phyloP scores from a whole-genome alignment of 2,797 vertebrate species.

The Sebastes itinus region DNA sequence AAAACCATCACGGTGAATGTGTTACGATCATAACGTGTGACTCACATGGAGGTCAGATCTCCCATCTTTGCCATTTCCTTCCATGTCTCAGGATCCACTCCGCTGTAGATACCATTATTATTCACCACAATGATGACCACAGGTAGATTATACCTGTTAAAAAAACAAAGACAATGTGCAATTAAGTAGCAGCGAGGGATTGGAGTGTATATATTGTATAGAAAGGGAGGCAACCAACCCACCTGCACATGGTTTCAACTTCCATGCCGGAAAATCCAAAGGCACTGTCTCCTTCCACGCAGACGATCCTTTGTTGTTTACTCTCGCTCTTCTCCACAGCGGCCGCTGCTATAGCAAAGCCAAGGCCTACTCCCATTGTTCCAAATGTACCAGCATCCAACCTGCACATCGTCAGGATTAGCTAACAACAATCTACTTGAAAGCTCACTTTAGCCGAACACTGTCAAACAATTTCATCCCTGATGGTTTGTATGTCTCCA shows the following conservation, averaged over 20 bases:
- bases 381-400: slow-evolving; percentile 98
- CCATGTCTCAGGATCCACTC: slow-evolving; percentile 89
- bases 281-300: slow-evolving; percentile 97
- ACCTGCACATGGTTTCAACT: slow-evolving; percentile 98
- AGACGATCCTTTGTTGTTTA: slow-evolving; percentile 83
- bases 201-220: neutral
- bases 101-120: slow-evolving; percentile 98
- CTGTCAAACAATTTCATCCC: neutral
- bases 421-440: neutral
- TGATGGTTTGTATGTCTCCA: neutral
- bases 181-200: neutral
- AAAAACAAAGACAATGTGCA: neutral
- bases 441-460: neutral
- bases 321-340: slow-evolving; percentile 80
- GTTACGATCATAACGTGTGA: neutral
- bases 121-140: slow-evolving; percentile 94
- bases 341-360: slow-evolving; percentile 94
- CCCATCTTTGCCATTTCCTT: slow-evolving; percentile 85
- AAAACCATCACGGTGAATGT: neutral
- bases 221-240: neutral
- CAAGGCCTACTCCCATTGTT: slow-evolving; percentile 96
- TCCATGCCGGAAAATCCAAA: slow-evolving; percentile 99
- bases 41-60: slow-evolving; percentile 87
- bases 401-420: slow-evolving; percentile 60
- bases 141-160: slow-evolving; percentile 90